phyloP scores from a whole-genome alignment of 2,113 vertebrate genomes.

The Danionella cerebrum region DNA sequence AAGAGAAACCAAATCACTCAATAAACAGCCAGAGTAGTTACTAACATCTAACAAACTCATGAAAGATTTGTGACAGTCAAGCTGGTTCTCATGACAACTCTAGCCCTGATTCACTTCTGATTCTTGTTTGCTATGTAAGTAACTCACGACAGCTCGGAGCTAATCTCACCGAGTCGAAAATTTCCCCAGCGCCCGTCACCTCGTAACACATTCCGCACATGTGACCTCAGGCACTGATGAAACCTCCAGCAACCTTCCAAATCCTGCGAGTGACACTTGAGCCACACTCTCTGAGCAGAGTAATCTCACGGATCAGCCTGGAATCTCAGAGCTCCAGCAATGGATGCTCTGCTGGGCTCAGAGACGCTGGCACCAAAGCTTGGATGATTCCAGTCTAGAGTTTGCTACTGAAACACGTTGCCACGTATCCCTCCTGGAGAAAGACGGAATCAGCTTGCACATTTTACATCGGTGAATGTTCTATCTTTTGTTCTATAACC shows the following conservation, averaged over 20 bases:
- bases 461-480: too few relatives aligned
- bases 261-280: conserved; percentile 26
- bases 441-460: too few relatives aligned
- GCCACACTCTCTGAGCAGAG: conserved; percentile 24
- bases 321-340: conserved; percentile 15
- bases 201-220: conserved; percentile 8
- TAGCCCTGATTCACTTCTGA: background rate
- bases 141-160: background rate
- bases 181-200: conserved; percentile 19
- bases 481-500: too few relatives aligned
- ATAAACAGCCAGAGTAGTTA: too few relatives aligned
- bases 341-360: conserved; percentile 20
- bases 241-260: conserved; percentile 27
- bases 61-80: background rate
- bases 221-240: conserved; percentile 28
- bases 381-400: conserved; percentile 18
- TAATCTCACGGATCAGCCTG: conserved; percentile 33
- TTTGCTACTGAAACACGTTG: too few relatives aligned
- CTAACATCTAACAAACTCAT: too few relatives aligned
- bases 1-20: too few relatives aligned
- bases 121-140: background rate
- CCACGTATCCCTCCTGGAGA: too few relatives aligned
- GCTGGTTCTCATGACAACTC: background rate
- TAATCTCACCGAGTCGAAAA: conserved; percentile 2
- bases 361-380: conserved; percentile 19